Base-by-base conservation (phyloP, 2,113 vertebrate species). In the Furnarius figulus region DNA sequence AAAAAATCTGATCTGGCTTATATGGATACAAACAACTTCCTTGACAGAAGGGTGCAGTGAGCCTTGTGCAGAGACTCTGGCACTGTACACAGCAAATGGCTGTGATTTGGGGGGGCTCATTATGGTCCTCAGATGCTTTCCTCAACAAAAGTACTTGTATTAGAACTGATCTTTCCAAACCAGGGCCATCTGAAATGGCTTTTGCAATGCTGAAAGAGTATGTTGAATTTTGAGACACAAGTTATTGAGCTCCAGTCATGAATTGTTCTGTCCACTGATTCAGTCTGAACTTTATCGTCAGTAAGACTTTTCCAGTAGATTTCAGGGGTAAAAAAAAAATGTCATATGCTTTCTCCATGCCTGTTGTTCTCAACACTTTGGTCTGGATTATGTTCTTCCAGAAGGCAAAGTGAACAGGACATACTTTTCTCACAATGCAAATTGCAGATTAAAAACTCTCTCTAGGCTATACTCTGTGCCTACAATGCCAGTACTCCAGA, bases 221-320 rank as follows among this genome's bases (percentile, higher is more conserved):
- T 31, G 71, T 74, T 63, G 79, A 74, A 58, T 86, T 90, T 67
- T 92, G 56, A 91, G 87, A 67, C 28, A 70, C 61, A 71, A 82
- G 85, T 95, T 71, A 67, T 91, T 95, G 40, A 40, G 0, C 82
- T 93, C 37, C 61, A 70, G 35, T 78, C 83, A 30, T 58, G 85
- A 95, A 85, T 82, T 3, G 40, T 55, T 79, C 47, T 65, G 66
- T 63, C 65, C 46, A 68, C 61, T 88, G 55, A 86, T 68, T 94
- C 93, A 93, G 49, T 61, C 35, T 94, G 87, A 95, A 90, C 92
- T 90, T 87, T 63, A n/a, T 66, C 90, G 86, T 65, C 76, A 78
- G 30, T 13, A 73, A 59, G 53, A 90, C n/a, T 78, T 96, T 96
- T 90, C 62, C 66, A 88, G 89, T 22, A 79, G 31, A 65, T 35